Base-by-base conservation (phyloP, 2,113 vertebrate species). In the Aphyosemion australe region DNA sequence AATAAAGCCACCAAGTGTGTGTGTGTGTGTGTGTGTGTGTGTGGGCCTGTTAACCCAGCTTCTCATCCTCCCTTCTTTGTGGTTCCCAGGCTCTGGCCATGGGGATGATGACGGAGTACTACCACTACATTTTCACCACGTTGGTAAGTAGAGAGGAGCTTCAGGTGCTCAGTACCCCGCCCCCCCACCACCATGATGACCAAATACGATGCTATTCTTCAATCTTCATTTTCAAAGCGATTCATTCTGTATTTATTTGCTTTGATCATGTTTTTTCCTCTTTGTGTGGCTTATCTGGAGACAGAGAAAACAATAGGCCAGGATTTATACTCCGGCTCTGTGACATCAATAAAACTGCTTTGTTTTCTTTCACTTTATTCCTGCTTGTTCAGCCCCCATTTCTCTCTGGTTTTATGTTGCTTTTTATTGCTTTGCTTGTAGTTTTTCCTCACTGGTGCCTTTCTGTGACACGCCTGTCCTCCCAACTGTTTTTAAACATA, bases 81-180 rank as follows among this genome's bases (percentile, higher is more conserved):
- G 86, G 91, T 80, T 82, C 73, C 84, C 67, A 98, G 97, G 97
- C 95, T 86, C 93, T 99, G 70, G 95, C 97, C 81, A 98, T 99
- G 97, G 97, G 97, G 73, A 99, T 99, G 97, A 99, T 99, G 97
- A 98, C 97, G 63, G 97, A 99, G 91, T 99, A 99, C 79, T 99
- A 99, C 87, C 97, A 99, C 90, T 99, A 98, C 72, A 99, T 99
- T 89, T 99, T 99, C 92, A 99, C 97, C 63, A 99, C 97, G 73
- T 87, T 99, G 96, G 97, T 99, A 95, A 96, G 97, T 84, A 72
- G 60, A 82, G 61, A 26, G 5, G 26, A 26, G 26, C 26, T 5
- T 26, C 26, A 26, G 26, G 26, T 26, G n/a, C n/a, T n/a, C n/a
- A n/a, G n/a, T n/a, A n/a, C n/a, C n/a, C n/a, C n/a, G n/a, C n/a